Base-by-base conservation (phyloP, 2,888 invertebrate species). In the Drosophila neonasuta region DNA sequence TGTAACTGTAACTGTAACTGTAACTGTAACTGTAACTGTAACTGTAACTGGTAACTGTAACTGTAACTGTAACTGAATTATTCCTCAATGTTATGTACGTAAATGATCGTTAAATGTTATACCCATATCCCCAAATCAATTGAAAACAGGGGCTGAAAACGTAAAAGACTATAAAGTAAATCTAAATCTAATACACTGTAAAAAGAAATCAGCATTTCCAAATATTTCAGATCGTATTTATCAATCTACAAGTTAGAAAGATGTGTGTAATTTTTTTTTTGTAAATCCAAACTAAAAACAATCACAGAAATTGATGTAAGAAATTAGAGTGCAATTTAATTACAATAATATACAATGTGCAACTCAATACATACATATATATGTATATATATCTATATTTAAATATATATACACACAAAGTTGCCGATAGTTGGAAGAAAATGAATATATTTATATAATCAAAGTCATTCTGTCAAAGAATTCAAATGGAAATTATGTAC, bases 131-230 rank as follows among this genome's bases (percentile, higher is more conserved):
- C 48, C 24, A 30, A 24, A 36, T 64, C 20, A 34, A 67, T 68
- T 45, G 39, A 39, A 49, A 51, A 68, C 61, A 66, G 79, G 76
- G 79, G 77, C 64, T 61, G 69, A 64, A 44, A 71, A 68, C 71
- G 54, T 54, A 74, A 74, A 78, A 79, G 79, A 80, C 74, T 79
- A 67, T 36, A 56, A 56, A 46, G 46, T 56, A 60, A 76, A 73
- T 67, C 24, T 24, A 24, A 78, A 69, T 68, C 74, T 63, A 52
- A 62, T 44, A 50, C 42, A 58, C 51, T 46, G 34, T 60, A 61
- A 36, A 32, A 45, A 54, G 17, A 56, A 71, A 64, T 64, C 59
- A 56, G 34, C 45, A 66, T 55, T 74, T 73, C 24, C 66, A 34
- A 32, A 32, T 42, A 60, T 30, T 51, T 49, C 57, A 61, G 51